Conservation (phyloP, 2,113 vertebrate genomes). For the Polypterus senegalus region DNA sequence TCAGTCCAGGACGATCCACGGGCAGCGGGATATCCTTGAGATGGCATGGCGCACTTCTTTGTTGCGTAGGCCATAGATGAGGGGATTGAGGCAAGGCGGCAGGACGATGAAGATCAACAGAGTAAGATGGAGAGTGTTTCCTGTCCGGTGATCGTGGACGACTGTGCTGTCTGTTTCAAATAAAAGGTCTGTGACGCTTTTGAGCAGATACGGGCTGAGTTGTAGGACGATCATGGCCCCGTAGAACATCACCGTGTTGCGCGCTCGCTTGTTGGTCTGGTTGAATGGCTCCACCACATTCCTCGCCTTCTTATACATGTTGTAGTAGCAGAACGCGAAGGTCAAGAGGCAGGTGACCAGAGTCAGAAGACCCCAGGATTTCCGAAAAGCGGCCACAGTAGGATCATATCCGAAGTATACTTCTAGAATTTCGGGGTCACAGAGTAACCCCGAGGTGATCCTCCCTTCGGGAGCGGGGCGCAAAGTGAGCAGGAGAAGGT, state of each 20-base stretch:
- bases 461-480: not conserved
- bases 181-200: conserved; percentile 26
- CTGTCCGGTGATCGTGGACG: not conserved
- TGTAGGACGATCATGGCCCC: conserved; percentile 38
- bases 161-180: conserved; percentile 21
- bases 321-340: conserved; percentile 27
- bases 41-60: conserved; percentile 23
- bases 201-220: conserved; percentile 32
- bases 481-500: conserved; percentile 17
- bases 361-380: conserved; percentile 5
- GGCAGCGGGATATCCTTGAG: too few species aligned
- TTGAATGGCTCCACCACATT: conserved; percentile 35
- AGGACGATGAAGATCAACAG: conserved; percentile 27
- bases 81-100: conserved; percentile 38
- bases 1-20: too few species aligned
- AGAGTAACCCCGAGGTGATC: conserved; percentile 26
- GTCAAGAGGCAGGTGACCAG: conserved; percentile 25
- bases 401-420: conserved; percentile 33
- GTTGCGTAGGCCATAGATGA: conserved; percentile 33
- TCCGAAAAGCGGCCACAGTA: conserved; percentile 21
- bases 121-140: conserved; percentile 24
- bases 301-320: conserved; percentile 32
- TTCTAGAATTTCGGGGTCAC: conserved; percentile 37
- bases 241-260: conserved; percentile 37
- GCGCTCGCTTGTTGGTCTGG: conserved; percentile 26